Evolutionary conservation across 1,140 invertebrate genomes (phyloP), one percentile per base, ranked within the genome.

Genomic region (Scylla paramamosain): DNA sequence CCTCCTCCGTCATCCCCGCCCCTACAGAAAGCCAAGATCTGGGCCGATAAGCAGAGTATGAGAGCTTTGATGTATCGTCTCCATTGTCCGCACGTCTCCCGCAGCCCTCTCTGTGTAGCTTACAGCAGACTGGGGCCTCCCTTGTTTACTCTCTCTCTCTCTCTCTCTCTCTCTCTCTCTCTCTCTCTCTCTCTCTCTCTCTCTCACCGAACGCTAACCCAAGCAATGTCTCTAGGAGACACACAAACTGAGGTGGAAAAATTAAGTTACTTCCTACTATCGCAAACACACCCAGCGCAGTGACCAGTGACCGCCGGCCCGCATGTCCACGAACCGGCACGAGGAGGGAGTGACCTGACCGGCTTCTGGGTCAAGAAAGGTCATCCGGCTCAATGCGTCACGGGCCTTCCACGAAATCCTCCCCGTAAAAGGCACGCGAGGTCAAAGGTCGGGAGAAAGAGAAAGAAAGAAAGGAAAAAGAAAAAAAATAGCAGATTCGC

Each of bases 91-190:
- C 52, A 59, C 52, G 52, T 59, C 52, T 59, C 52, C 10, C 52
- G 67, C 67, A 77, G 67, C 67, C 67, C 67, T 39, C 59, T 67
- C 67, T 25, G 67, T 77, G 67, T 77, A 77, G 67, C 67, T n/a
- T 77, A 8, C 7, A n/a, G 20, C 2, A 77, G 67, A 25, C 67
- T 77, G 25, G 20, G 25, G 20, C 20, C 67, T 77, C 67, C 25
- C 67, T 77, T 77, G 67, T 77, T 77, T 77, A 77, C 67, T 77
- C 67, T 77, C 67, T 77, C 67, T 77, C 67, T 77, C 67, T 77
- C 67, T n/a, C 67, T 77, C 67, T 77, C 67, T 77, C 67, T 77
- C 67, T 77, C 67, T 77, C 67, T 77, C 67, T 77, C 67, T 77
- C 67, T 77, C 67, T 77, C 67, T 77, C 67, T 77, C 67, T 77